phyloP scores from a whole-genome alignment of 2,888 invertebrate genomes.

The Acrobasis consociella region DNA sequence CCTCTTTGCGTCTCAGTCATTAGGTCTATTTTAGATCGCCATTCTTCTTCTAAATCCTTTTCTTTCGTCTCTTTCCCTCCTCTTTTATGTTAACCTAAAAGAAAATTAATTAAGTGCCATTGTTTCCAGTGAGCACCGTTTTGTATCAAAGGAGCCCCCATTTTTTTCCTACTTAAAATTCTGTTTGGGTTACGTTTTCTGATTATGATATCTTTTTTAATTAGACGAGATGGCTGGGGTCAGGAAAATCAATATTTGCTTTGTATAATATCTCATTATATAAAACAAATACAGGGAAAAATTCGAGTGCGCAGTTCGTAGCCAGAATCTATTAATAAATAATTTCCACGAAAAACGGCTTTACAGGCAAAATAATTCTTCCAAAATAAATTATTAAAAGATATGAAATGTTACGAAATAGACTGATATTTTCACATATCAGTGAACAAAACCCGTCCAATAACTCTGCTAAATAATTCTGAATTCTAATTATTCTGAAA shows the following conservation, averaged over 20 bases:
- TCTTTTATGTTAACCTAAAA: constrained; percentile 63
- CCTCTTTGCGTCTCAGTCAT: background rate
- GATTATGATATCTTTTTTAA: constrained; percentile 20
- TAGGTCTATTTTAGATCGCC: background rate
- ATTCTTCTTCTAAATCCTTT: constrained; percentile 45
- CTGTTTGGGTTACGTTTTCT: constrained; percentile 15
- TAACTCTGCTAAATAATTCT: no score
- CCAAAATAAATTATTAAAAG: no score
- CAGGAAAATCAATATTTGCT: background rate
- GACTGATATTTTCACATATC: no score
- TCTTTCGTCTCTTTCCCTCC: constrained; percentile 52
- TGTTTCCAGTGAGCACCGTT: constrained; percentile 59
- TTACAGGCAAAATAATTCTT: no score
- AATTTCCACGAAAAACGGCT: background rate
- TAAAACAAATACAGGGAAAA: no score
- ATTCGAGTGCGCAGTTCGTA: no score
- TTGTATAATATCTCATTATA: background rate
- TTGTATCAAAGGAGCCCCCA: constrained; percentile 50
- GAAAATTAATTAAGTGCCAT: constrained; percentile 75
- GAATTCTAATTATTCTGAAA: no score
- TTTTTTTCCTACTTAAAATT: constrained; percentile 27
- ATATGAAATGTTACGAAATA: no score
- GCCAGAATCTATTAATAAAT: background rate
- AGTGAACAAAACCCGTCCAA: no score
- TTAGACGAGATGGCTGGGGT: background rate